Evolutionary conservation across 2,888 invertebrate species (phyloP), one percentile per base, ranked within the genome.

Genomic region (Eudemis profundana): DNA sequence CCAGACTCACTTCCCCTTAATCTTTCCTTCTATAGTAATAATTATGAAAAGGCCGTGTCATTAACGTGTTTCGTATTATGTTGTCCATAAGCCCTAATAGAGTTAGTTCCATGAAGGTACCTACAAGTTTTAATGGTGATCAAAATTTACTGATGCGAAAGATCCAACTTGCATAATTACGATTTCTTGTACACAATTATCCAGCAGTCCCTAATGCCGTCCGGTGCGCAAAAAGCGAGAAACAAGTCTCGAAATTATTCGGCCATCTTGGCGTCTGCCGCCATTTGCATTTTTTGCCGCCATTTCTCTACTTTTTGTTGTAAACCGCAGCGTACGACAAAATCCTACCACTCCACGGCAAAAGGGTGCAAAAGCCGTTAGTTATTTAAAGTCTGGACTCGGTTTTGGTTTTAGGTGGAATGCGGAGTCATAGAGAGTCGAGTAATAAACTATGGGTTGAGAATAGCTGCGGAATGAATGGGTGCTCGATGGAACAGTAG

Each of bases 271-370:
- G n/a, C 54, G 27, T 29, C 49, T 38, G 62, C 36, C 14, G 56
- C 50, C 40, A 63, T 57, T 63, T 57, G 49, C 56, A 63, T 57
- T 57, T 63, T 63, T 63, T 50, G 63, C 42, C 63, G 42, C 42
- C 33, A 63, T 57, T 63, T 63, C 42, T 42, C 47, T 47, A 5
- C 8, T 63, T 63, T 63, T 50, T 57, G 40, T 38, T 15, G 21
- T 42, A 56, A 29, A 47, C 63, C 63, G 49, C 50, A 49, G 19
- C 23, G 42, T 49, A 40, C 15, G 15, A 47, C 2, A 49, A 3
- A 17, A 33, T 42, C 23, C 14, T 23, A 17, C 2, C n/a, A 0
- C 33, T 10, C 33, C n/a, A n/a, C n/a, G n/a, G n/a, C n/a, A n/a
- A n/a, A n/a, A n/a, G n/a, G n/a, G n/a, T n/a, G n/a, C n/a, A n/a